phyloP scores from a whole-genome alignment of 1,140 invertebrate genomes.

The Coelopa frigida region DNA sequence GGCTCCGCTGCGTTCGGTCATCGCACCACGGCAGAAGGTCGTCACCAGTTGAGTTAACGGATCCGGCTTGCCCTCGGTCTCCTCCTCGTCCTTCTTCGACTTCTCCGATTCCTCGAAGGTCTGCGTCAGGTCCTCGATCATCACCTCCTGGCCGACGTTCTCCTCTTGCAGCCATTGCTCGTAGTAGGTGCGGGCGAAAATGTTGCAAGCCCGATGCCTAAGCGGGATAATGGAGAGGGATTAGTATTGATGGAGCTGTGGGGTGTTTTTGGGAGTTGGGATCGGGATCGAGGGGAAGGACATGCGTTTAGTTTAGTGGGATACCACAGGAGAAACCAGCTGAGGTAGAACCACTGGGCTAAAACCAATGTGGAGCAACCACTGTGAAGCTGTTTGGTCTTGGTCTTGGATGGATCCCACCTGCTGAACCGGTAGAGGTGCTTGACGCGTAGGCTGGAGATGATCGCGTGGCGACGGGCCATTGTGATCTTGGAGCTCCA shows the following conservation, averaged over 20 bases:
- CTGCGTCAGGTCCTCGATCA: slow-evolving; percentile 94
- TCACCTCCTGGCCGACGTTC: slow-evolving; percentile 92
- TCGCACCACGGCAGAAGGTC: slow-evolving; percentile 94
- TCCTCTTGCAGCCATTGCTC: slow-evolving; percentile 94
- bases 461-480: slow-evolving; percentile 87
- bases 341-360: too few relatives aligned
- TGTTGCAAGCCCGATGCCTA: slow-evolving; percentile 98
- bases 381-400: not conserved
- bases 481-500: slow-evolving; percentile 89
- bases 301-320: too few relatives aligned
- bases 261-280: too few relatives aligned
- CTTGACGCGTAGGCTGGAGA: slow-evolving; percentile 89
- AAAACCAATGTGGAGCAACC: too few relatives aligned
- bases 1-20: slow-evolving; percentile 86
- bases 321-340: too few relatives aligned
- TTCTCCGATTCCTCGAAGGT: slow-evolving; percentile 90
- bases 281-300: too few relatives aligned
- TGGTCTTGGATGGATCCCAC: slow-evolving; percentile 48
- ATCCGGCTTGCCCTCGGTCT: slow-evolving; percentile 86
- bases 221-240: too few relatives aligned
- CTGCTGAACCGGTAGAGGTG: slow-evolving; percentile 88
- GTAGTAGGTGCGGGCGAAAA: slow-evolving; percentile 90
- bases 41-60: slow-evolving; percentile 93
- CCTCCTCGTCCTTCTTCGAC: slow-evolving; percentile 81
- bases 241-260: too few relatives aligned